phyloP scores from a whole-genome alignment of 2,797 vertebrate species.

The Leptoclinus maculatus region DNA sequence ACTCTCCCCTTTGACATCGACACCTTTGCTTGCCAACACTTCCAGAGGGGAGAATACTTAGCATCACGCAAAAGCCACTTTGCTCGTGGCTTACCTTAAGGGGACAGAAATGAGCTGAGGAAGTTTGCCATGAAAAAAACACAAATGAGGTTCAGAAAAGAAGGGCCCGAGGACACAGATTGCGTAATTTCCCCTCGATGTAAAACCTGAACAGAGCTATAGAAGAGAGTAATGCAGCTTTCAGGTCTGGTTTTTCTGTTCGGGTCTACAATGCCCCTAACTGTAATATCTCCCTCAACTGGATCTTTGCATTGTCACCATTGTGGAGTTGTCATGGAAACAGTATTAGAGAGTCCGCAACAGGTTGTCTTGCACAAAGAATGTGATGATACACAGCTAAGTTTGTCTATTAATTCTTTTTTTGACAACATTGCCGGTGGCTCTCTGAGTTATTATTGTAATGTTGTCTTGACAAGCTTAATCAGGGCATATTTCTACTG shows the following conservation, averaged over 20 bases:
- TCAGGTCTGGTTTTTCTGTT: constrained; percentile 32
- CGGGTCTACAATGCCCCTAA: constrained; percentile 8
- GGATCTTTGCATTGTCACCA: constrained; percentile 21
- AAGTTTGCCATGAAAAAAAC: constrained; percentile 55
- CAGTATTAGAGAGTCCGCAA: constrained; percentile 31
- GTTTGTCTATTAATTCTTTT: neutral
- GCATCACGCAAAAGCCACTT: constrained; percentile 59
- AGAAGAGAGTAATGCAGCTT: constrained; percentile 34
- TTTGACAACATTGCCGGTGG: neutral
- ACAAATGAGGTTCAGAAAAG: constrained; percentile 44
- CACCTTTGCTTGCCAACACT: constrained; percentile 48
- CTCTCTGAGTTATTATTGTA: constrained; percentile 1
- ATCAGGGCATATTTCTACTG: constrained; percentile 11
- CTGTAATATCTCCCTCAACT: constrained; percentile 21
- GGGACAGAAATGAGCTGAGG: constrained; percentile 55
- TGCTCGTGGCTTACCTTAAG: constrained; percentile 66
- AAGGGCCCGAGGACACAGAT: constrained; percentile 46
- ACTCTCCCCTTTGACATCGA: constrained; percentile 30
- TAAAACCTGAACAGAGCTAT: constrained; percentile 42
- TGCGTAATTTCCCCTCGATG: constrained; percentile 59
- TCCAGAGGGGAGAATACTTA: constrained; percentile 56
- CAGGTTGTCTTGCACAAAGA: constrained; percentile 24
- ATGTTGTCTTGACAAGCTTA: constrained; percentile 19
- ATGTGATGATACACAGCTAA: neutral
- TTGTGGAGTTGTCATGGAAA: constrained; percentile 54